phyloP scores from a whole-genome alignment of 2,888 invertebrate species.

The Autographa pulchrina region DNA sequence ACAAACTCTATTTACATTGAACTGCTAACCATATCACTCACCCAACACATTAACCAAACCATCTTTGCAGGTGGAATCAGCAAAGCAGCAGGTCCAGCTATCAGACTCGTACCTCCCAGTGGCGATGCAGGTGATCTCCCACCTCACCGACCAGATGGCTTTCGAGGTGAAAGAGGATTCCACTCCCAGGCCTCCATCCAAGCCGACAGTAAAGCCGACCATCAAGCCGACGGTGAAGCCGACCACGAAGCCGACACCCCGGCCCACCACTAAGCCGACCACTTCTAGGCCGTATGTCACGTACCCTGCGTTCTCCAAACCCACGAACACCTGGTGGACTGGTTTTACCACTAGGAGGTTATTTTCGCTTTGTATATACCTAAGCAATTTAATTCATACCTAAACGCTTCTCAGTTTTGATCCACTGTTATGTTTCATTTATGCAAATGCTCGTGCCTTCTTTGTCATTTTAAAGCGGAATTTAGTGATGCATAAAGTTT shows the following conservation, averaged over 20 bases:
- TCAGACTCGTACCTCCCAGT: slow-evolving; percentile 91
- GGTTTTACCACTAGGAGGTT: slow-evolving; percentile 73
- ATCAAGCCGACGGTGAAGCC: slow-evolving; percentile 65
- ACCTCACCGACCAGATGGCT: slow-evolving; percentile 90
- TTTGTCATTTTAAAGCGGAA: too few relatives aligned
- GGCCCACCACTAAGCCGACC: slow-evolving; percentile 47
- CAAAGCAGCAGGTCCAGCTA: slow-evolving; percentile 86
- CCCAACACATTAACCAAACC: neutral
- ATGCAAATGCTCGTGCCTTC: too few relatives aligned
- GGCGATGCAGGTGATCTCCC: slow-evolving; percentile 91
- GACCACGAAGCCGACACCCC: slow-evolving; percentile 34
- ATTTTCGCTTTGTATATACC: slow-evolving; percentile 60
- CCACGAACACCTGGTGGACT: slow-evolving; percentile 71
- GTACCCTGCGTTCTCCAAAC: slow-evolving; percentile 29
- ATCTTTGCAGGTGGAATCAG: slow-evolving; percentile 78
- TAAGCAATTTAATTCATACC: neutral
- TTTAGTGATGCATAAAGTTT: neutral
- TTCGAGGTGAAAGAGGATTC: slow-evolving; percentile 84
- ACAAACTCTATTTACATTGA: too few relatives aligned
- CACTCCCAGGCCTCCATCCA: slow-evolving; percentile 61
- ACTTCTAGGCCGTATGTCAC: slow-evolving; percentile 62
- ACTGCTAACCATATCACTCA: too few relatives aligned
- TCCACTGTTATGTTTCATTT: neutral
- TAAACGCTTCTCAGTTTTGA: neutral
- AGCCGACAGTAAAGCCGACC: slow-evolving; percentile 50